Conservation (phyloP, 2,113 vertebrate species). For the Chaetops frenatus region DNA sequence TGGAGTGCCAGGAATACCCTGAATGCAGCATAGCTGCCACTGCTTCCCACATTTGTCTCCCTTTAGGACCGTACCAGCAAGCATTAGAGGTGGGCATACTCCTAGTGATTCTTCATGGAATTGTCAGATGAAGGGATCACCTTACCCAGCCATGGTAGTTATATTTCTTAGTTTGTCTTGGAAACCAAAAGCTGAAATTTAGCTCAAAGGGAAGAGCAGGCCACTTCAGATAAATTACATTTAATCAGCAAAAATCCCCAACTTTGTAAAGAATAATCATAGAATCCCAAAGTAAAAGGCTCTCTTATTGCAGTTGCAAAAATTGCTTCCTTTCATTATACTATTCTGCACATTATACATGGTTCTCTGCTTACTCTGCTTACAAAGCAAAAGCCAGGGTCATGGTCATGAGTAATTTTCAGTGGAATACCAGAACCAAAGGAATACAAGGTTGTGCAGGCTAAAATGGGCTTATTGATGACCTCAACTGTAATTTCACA, state of each 20-base stretch:
- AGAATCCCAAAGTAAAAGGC: conserved; percentile 57
- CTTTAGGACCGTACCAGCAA: background rate
- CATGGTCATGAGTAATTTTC: conserved; percentile 37
- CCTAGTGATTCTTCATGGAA: background rate
- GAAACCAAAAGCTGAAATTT: background rate
- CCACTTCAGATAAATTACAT: background rate
- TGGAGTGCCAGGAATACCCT: background rate
- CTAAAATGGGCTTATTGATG: background rate
- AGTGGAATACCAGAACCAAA: conserved; percentile 32
- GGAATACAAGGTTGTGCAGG: conserved; percentile 38
- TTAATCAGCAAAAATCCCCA: conserved; percentile 31
- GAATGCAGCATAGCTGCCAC: background rate
- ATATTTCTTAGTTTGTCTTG: conserved; percentile 1
- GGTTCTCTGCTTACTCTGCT: conserved; percentile 68
- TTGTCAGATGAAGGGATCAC: background rate
- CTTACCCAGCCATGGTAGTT: background rate
- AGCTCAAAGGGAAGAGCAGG: background rate
- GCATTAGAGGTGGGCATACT: background rate
- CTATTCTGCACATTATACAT: conserved; percentile 21
- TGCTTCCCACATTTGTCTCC: background rate
- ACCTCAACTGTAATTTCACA: conserved; percentile 49
- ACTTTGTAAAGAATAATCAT: background rate
- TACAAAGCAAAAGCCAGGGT: conserved; percentile 44
- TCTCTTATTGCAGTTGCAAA: conserved; percentile 23
- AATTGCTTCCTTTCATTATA: conserved; percentile 55